These are phyloP conservation scores for Phymastichus coffea DNA, from an alignment of 1,140 invertebrate genomes.

Conservation along the genomic window DNA sequence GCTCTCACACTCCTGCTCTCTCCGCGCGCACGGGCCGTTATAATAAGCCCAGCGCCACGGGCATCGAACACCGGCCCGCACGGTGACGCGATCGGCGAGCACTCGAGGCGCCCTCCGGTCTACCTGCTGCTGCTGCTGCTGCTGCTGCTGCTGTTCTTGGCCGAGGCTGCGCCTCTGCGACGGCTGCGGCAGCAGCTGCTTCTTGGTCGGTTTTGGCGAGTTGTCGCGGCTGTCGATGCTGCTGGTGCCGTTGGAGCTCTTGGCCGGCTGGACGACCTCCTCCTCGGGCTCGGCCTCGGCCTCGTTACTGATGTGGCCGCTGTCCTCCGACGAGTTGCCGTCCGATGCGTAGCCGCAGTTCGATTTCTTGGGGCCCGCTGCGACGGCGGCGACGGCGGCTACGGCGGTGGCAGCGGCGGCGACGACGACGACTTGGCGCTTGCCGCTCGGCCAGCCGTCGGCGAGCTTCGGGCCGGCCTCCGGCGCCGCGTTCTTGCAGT, in stretches of 20 bases:
- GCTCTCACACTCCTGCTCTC: too few species aligned
- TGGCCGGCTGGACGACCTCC: not conserved
- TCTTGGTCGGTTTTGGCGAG: slow-evolving; percentile 22
- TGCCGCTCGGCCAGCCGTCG: not conserved
- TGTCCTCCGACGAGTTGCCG: slow-evolving; percentile 69
- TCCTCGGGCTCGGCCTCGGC: slow-evolving; percentile 49
- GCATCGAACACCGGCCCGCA: too few species aligned
- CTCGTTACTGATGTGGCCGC: slow-evolving; percentile 75
- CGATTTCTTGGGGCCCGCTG: slow-evolving; percentile 28
- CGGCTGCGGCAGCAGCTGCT: not conserved
- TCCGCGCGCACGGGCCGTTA: too few species aligned
- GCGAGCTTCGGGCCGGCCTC: slow-evolving; percentile 22
- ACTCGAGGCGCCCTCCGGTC: slow-evolving; percentile 31
- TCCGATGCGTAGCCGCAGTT: slow-evolving; percentile 49
- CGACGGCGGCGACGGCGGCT: slow-evolving; percentile 22
- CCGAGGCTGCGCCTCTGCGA: slow-evolving; percentile 20
- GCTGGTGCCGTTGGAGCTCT: slow-evolving; percentile 1
- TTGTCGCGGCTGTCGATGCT: too few species aligned
- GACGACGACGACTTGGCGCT: not conserved
- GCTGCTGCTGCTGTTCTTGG: not conserved
- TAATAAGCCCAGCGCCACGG: too few species aligned
- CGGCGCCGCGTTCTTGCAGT: slow-evolving; percentile 52
- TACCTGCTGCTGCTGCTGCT: slow-evolving; percentile 41
- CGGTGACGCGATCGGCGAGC: too few species aligned
- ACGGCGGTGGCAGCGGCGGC: not conserved